phyloP scores from a whole-genome alignment of 2,113 vertebrate species.

The Pao palembangensis region DNA sequence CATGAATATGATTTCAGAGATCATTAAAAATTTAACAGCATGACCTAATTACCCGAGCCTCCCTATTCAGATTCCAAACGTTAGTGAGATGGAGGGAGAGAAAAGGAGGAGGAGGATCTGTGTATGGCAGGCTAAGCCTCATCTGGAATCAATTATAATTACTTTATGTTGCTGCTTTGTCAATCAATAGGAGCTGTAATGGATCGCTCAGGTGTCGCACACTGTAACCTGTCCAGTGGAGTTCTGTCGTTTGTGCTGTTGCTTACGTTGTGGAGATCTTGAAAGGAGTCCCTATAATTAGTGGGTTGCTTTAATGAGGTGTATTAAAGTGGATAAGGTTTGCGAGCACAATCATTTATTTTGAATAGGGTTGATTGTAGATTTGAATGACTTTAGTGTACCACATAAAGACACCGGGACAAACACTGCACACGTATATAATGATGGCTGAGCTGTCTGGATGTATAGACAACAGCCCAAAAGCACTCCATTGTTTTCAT shows the following conservation, averaged over 20 bases:
- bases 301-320: conserved; percentile 29
- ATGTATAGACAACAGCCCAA: conserved; percentile 33
- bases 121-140: conserved; percentile 63
- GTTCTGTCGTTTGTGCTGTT: conserved; percentile 60
- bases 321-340: conserved; percentile 47
- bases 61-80: conserved; percentile 76
- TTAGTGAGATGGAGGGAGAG: conserved; percentile 62
- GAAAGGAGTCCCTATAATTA: conserved; percentile 38
- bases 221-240: conserved; percentile 53
- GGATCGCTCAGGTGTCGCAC: conserved; percentile 63
- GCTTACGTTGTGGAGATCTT: conserved; percentile 25
- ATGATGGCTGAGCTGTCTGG: conserved; percentile 25
- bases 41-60: conserved; percentile 79
- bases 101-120: conserved; percentile 44
- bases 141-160: conserved; percentile 79
- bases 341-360: conserved; percentile 38
- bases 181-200: conserved; percentile 74
- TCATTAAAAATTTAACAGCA: conserved; percentile 83
- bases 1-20: conserved; percentile 82
- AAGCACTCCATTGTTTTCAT: conserved; percentile 64
- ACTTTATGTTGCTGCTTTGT: conserved; percentile 75
- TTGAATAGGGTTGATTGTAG: conserved; percentile 36
- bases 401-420: conserved; percentile 18
- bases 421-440: conserved; percentile 23
- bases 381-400: conserved; percentile 28